Base-by-base conservation (phyloP, 2,888 invertebrate genomes). In the Chymomyza caudatula region DNA sequence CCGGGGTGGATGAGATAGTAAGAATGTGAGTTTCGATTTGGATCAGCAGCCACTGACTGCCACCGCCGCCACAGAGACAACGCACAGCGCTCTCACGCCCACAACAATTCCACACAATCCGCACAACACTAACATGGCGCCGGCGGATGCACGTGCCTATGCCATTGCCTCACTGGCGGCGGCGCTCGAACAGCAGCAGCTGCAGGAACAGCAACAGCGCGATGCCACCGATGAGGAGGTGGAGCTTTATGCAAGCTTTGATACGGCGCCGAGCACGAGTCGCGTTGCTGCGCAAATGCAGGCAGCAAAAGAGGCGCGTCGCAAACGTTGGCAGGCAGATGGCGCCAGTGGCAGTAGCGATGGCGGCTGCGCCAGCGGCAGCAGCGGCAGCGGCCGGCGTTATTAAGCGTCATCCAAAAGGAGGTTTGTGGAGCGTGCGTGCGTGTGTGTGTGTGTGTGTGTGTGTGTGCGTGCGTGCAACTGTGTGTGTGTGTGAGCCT, bases 21-120 rank as follows among this genome's bases (percentile, higher is more conserved):
- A 87, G 82, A 90, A 89, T 89, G 89, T 90, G 87, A 89, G 89
- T 87, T 89, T 89, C 84, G 88, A 89, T 89, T 88, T 89, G 79
- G 88, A 87, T 67, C 85, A 83, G 74, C 85, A 71, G 77, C 80
- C 67, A 44, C 60, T 37, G 55, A 37, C 63, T 51, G 53, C 60
- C 71, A 65, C 62, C 5, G 65, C 65, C 17, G 63, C 74, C 54
- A 64, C 67, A 53, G 19, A 52, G 8, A 37, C 56, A 25, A 19
- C 52, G n/a, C 4, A 8, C 52, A 53, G 22, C 55, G 17, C 37
- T 51, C 56, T 29, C 37, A 70, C 67, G 51, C 53, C 68, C 49
- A 65, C 65, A 13, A 19, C 59, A 29, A 19, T 29, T 11, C 11
- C 13, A 6, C 52, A 22, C 20, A 25, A 23, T 22, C 20, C 5